Conservation (phyloP, 2,797 vertebrate species). For the Tokudaia tokunoshimensis region DNA sequence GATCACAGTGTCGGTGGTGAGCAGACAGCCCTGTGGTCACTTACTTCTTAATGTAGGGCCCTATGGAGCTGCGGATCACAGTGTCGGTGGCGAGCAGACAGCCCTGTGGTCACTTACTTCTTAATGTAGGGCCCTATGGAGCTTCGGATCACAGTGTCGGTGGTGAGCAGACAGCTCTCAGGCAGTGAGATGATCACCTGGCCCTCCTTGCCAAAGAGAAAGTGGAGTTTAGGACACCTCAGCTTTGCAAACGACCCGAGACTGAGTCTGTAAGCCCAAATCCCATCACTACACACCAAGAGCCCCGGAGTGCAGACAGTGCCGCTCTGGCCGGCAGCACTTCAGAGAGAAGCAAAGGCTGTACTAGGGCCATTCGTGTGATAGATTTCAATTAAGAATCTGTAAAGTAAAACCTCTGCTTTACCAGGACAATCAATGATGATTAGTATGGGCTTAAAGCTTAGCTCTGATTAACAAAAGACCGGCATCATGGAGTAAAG, state of each 20-base stretch:
- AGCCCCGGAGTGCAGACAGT: background rate
- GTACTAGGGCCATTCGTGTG: no score
- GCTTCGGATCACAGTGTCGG: no score
- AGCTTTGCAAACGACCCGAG: background rate
- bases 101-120: no score
- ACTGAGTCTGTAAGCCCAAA: background rate
- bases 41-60: constrained; percentile 92
- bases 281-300: background rate
- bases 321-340: background rate
- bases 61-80: constrained; percentile 93
- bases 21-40: no score
- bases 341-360: background rate
- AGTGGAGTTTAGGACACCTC: constrained; percentile 11
- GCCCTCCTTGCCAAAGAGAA: constrained; percentile 87
- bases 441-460: background rate
- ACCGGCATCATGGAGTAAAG: background rate
- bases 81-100: constrained; percentile 92
- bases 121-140: no score
- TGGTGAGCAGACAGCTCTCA: constrained; percentile 95
- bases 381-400: background rate
- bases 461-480: background rate
- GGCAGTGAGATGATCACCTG: constrained; percentile 94
- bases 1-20: no score
- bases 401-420: background rate
- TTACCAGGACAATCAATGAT: background rate